Evolutionary conservation across 2,888 invertebrate genomes (phyloP).

Genomic region (Acleris laterana): DNA sequence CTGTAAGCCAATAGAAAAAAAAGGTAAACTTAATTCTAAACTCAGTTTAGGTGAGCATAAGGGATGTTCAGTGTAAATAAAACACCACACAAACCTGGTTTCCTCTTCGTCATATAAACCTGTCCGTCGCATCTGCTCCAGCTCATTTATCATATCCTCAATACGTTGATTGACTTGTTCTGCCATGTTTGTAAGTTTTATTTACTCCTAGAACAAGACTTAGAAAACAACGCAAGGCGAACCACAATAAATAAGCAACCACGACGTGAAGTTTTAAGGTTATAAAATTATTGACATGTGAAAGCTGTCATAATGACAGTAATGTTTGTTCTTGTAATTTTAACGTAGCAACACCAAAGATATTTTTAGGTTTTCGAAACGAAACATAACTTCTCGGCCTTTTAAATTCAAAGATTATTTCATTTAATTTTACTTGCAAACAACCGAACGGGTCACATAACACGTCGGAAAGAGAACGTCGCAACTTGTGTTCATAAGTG

Average conservation of each 20-base stretch:
- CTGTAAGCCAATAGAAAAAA: slow-evolving; percentile 64
- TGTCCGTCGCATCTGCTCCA: slow-evolving; percentile 90
- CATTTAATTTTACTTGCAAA: too few species aligned
- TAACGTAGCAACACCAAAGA: neutral
- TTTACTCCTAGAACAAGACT: neutral
- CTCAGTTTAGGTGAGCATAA: neutral
- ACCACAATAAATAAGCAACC: neutral
- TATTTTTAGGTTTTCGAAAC: too few species aligned
- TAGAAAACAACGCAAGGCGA: neutral
- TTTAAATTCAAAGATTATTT: too few species aligned
- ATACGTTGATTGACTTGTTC: slow-evolving; percentile 91
- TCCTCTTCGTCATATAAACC: slow-evolving; percentile 89
- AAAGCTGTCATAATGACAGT: neutral
- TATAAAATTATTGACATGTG: slow-evolving; percentile 10
- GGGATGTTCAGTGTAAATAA: neutral
- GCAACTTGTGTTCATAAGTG: too few species aligned
- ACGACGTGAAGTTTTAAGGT: slow-evolving; percentile 38
- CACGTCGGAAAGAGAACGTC: too few species aligned
- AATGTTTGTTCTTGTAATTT: neutral
- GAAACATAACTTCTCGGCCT: too few species aligned
- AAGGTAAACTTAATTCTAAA: too few species aligned
- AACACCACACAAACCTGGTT: slow-evolving; percentile 82
- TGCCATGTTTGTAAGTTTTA: slow-evolving; percentile 84
- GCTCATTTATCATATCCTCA: slow-evolving; percentile 91
- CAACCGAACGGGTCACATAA: too few species aligned